These are phyloP conservation scores for Candidula unifasciata DNA, from an alignment of 2,888 invertebrate genomes.

Conservation along the genomic window DNA sequence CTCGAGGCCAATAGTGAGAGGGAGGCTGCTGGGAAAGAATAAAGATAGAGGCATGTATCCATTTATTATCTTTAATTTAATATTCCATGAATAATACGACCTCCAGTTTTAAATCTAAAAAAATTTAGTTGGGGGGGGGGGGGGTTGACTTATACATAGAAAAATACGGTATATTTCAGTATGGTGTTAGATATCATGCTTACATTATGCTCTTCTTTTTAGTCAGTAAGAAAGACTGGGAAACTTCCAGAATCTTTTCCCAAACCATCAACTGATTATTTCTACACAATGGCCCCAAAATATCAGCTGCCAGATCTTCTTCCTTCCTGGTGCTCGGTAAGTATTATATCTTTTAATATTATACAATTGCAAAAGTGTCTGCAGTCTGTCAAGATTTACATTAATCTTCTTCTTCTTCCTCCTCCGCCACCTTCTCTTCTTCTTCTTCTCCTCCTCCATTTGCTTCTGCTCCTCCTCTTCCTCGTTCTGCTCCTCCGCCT, in stretches of 20 bases:
- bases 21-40: too few species aligned
- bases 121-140: too few species aligned
- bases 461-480: neutral
- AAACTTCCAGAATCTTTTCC: conserved; percentile 58
- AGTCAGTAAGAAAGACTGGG: conserved; percentile 61
- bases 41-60: too few species aligned
- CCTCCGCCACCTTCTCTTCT: neutral
- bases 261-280: conserved; percentile 55
- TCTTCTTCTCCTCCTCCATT: neutral
- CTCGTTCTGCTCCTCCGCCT: neutral
- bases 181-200: neutral
- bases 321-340: conserved; percentile 66
- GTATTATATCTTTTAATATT: neutral
- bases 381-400: neutral
- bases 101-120: too few species aligned
- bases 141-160: neutral
- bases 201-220: conserved; percentile 32
- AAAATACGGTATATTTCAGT: neutral
- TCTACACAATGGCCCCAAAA: conserved; percentile 57
- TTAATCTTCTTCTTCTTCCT: neutral
- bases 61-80: too few species aligned
- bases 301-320: conserved; percentile 56
- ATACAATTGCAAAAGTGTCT: too few species aligned
- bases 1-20: too few species aligned
- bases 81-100: too few species aligned